Evolutionary conservation across 1,140 invertebrate species (phyloP), one percentile per base, ranked within the genome.

Genomic region (Drosophila triauraria): DNA sequence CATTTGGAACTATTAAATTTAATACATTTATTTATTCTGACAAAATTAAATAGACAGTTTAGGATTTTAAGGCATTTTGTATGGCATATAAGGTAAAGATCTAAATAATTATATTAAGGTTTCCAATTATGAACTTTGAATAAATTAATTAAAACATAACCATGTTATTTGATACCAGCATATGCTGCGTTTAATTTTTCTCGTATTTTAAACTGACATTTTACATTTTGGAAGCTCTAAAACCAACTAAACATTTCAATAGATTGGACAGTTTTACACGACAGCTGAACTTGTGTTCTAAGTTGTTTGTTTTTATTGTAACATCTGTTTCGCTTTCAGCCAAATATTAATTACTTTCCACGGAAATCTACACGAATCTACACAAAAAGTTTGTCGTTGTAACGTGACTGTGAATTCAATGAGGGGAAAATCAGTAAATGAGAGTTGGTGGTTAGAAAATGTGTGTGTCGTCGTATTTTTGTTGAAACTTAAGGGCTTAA

Each of bases 261-360:
- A 57, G 20, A 27, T 35, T 4, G 3, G 4, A 25, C 13, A n/a
- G 8, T 35, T 35, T 59, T 53, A 68, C 43, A 51, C 32, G 48
- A 44, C 56, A 53, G 23, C 50, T 12, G 27, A 59, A 56, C 40
- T 61, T 62, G 27, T 65, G 25, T 58, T 62, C 51, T 2, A 27
- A 42, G 44, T 82, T 64, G 38, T 47, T 64, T 20, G 20, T 63
- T 67, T 43, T 53, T 62, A 67, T 47, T 43, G 32, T 44, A 61
- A 46, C 78, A 75, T 47, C 43, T 75, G 43, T 75, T 80, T 80
- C 17, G 35, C 42, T 48, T 48, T 46, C 8, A 43, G 15, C 20
- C 47, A 46, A 63, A 67, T 77, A 82, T 78, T 77, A 82, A 82
- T 82, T 58, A 61, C 57, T 59, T 68, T 72, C 47, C 12, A 40